phyloP scores from a whole-genome alignment of 2,888 invertebrate species.

The Parapristionchus giblindavisi region DNA sequence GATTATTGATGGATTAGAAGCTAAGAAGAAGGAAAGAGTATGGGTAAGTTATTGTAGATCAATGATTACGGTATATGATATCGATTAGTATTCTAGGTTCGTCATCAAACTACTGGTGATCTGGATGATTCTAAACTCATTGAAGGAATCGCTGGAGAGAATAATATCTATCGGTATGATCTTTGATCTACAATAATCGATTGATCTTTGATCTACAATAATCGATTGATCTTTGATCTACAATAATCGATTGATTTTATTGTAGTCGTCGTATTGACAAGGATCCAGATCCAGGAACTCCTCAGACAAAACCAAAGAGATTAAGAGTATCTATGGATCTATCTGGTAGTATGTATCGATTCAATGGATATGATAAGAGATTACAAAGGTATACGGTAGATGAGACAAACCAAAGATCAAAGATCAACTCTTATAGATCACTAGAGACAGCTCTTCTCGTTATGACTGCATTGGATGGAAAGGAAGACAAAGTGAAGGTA shows the following conservation, averaged over 20 bases:
- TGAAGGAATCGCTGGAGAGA: slow-evolving; percentile 89
- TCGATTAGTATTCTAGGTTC: slow-evolving; percentile 55
- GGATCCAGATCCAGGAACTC: slow-evolving; percentile 76
- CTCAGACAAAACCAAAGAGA: slow-evolving; percentile 87
- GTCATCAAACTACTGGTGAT: slow-evolving; percentile 93
- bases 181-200: no score
- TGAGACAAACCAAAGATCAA: background rate
- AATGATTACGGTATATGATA: background rate
- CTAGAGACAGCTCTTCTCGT: slow-evolving; percentile 77
- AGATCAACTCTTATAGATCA: slow-evolving; percentile 40
- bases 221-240: background rate
- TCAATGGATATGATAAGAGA: slow-evolving; percentile 92
- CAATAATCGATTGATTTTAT: background rate
- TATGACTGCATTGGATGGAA: slow-evolving; percentile 89
- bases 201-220: slow-evolving; percentile 13
- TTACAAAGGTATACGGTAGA: slow-evolving; percentile 77
- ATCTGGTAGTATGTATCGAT: slow-evolving; percentile 96
- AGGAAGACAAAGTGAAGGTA: slow-evolving; percentile 82
- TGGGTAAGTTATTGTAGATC: slow-evolving; percentile 79
- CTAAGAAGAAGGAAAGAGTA: slow-evolving; percentile 85
- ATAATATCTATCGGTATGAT: slow-evolving; percentile 82
- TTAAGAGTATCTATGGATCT: slow-evolving; percentile 78
- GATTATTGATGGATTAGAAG: slow-evolving; percentile 70
- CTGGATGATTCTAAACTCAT: slow-evolving; percentile 92
- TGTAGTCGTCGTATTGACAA: slow-evolving; percentile 62